A percentile compares a stretch with the other conserved stretches of the same genome.
Evolutionary conservation across 1,140 invertebrate genomes (phyloP).

Genomic region (Cydia pomonella): DNA sequence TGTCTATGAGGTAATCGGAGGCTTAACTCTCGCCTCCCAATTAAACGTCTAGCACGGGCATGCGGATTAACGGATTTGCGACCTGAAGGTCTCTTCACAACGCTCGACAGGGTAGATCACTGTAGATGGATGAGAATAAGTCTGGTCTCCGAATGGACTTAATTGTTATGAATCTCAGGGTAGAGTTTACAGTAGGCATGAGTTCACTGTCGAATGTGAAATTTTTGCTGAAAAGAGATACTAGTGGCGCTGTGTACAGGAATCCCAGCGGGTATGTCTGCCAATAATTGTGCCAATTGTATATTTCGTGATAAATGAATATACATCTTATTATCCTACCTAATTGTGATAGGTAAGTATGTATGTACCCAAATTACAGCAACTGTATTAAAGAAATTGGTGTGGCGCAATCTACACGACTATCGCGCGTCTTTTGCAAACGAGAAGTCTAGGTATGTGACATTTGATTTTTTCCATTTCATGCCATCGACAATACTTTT

Average conservation of each 20-base stretch:
- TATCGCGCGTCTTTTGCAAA: no score
- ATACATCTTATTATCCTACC: no score
- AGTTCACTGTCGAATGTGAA: not conserved
- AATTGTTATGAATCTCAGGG: not conserved
- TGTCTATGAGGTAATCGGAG: not conserved
- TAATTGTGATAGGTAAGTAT: no score
- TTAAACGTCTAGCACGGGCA: conserved; percentile 3
- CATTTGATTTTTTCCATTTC: no score
- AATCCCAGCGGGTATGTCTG: not conserved
- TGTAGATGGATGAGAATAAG: not conserved
- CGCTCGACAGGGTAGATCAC: not conserved
- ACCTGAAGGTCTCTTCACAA: not conserved
- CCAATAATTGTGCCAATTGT: not conserved
- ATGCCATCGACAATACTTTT: no score
- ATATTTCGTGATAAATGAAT: not conserved
- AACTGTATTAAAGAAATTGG: no score
- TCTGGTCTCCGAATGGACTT: not conserved
- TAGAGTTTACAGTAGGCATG: not conserved
- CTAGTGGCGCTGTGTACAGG: not conserved
- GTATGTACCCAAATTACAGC: no score
- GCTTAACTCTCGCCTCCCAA: not conserved
- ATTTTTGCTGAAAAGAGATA: not conserved
- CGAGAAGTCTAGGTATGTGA: no score
- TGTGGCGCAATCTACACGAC: no score
- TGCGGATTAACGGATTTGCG: conserved; percentile 5